Conservation (phyloP, 2,797 vertebrate genomes). For the Trachurus trachurus region DNA sequence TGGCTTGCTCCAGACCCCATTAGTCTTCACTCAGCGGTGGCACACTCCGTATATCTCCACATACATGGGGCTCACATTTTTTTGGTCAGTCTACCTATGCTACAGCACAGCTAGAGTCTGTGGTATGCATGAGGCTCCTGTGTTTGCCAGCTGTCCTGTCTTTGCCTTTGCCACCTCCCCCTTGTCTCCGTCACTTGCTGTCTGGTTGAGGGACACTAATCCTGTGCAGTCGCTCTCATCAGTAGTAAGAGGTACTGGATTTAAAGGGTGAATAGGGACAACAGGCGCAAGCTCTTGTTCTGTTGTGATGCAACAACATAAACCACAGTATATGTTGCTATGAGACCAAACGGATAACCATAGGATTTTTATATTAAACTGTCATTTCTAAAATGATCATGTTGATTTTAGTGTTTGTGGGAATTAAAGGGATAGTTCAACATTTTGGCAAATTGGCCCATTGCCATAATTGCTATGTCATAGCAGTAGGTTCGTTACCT, state of each 20-base stretch:
- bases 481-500: too few relatives aligned
- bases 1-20: slow-evolving; percentile 84
- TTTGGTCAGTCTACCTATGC: neutral
- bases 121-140: neutral
- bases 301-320: neutral
- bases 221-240: slow-evolving; percentile 35
- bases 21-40: slow-evolving; percentile 51
- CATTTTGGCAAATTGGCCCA: too few relatives aligned
- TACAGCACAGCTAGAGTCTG: neutral
- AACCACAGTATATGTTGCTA: neutral
- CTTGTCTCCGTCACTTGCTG: slow-evolving; percentile 4
- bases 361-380: too few relatives aligned
- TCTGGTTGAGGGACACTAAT: slow-evolving; percentile 53
- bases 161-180: neutral
- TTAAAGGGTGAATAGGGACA: slow-evolving; percentile 24
- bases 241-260: slow-evolving; percentile 33
- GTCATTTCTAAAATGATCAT: neutral
- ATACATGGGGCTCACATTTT: neutral
- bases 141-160: neutral
- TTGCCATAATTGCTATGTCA: too few relatives aligned
- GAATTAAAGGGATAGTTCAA: too few relatives aligned
- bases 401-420: neutral
- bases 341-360: neutral
- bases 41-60: slow-evolving; percentile 31
- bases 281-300: neutral